Base-by-base conservation (phyloP, 2,113 vertebrate species). In the Turdus rufiventris region DNA sequence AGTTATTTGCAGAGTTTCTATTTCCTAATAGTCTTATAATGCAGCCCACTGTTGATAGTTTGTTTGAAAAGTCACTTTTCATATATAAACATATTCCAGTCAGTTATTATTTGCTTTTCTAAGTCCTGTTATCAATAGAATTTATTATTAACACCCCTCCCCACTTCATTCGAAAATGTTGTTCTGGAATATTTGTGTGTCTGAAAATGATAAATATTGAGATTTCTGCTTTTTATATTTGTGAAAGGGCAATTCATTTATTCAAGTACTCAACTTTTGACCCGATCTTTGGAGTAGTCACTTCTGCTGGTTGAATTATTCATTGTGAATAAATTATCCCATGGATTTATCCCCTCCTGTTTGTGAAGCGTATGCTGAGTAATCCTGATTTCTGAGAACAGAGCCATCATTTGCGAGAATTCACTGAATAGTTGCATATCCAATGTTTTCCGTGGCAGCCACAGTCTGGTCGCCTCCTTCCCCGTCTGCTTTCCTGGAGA, bases 201-300 rank as follows among this genome's bases (percentile, higher is more conserved):
- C 92, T 97, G 87, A 88, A 94, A 93, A 96, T 79, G 94, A 97
- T 96, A 96, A 96, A 96, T 96, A 97, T 96, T 97, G 95, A 94
- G 82, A 95, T 94, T 96, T 91, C 89, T 89, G 82, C 68, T 94
- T 92, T 93, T 94, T 91, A 89, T 63, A 83, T 93, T 96, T 91
- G 94, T 94, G 92, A 96, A 97, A 97, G 96, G 87, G 95, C 95
- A 96, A 96, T 95, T 97, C 94, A 96, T 97, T 96, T 97, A 95
- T 96, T 94, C 94, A 96, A 94, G 33, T 26, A 75, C 91, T 97
- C 96, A 97, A 97, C 97, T 97, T 97, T 96, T 96, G 96, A 97
- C 97, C 97, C 2, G 29, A 54, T 89, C 90, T 96, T 93, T 96
- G 93, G 92, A 95, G 94, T 95, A 96, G 94, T 96, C 91, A 93